Evolutionary conservation across 30 jellyfish, hydroid and myxozoan species (phyloP), one percentile per base, ranked within the genome.

Genomic region (Rhopilema esculentum): DNA sequence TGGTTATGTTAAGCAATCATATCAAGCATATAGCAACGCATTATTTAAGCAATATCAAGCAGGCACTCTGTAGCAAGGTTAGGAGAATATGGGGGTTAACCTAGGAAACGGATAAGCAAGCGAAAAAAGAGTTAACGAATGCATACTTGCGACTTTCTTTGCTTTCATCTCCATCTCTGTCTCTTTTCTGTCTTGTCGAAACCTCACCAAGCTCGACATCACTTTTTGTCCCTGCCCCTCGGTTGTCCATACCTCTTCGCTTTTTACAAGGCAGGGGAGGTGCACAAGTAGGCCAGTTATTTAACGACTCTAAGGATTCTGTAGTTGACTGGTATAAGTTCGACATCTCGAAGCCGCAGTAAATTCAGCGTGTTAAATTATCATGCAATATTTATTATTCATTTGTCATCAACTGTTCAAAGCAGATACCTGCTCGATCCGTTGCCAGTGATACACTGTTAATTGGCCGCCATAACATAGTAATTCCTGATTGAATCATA

Each of bases 191-290:
- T n/a, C 57, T 40, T 6, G 57, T 2, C 6, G 57, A 40, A 40
- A 40, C 57, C 71, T 83, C 85, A 20, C 79, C 91, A 69, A 68
- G 77, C 62, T 84, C 92, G 4, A 29, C 73, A 67, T 29, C 81
- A 4, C 27, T 31, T 27, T 52, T 66, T 40, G 62, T 2, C 65
- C 75, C 49, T 26, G 27, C 50, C 57, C 52, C 80, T 27, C 27
- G 71, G 69, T 48, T 67, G 0, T 83, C 91, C 91, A 83, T 83
- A 61, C 84, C 82, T 27, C 63, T 84, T 52, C 87, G 66, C 51
- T 66, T 76, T 49, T 84, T 84, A 76, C 97, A 72, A 32, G 97
- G 86, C 48, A 89, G 85, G 79, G 91, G 91, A 21, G 97, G 97
- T 0, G 97, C 97, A 74, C 97, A 89, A 48, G 80, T 87, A 78